Base-by-base conservation (phyloP, 1,140 invertebrate species). In the Alviniconcha marisindica region DNA sequence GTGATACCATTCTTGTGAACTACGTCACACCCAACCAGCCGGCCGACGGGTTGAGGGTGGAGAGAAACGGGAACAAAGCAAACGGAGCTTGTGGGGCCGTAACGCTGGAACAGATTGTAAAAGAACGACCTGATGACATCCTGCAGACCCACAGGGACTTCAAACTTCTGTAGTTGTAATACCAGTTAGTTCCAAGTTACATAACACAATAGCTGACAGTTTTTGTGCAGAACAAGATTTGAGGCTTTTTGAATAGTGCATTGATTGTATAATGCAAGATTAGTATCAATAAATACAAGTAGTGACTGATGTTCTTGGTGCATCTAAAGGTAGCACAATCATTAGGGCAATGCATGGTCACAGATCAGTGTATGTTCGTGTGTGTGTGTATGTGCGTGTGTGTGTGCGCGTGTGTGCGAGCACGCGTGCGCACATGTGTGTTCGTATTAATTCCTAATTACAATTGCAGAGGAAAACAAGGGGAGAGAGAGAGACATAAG, bases 1-100 rank as follows among this genome's bases (percentile, higher is more conserved):
- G 73, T 44, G 84, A 89, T 76, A 83, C 87, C 36, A 82, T 85
- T 38, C 84, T 84, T 2, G 77, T 87, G 14, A 40, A 84, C 33
- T 83, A 85, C 71, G 78, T 82, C 21, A 77, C 82, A 33, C 48
- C 76, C 14, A 33, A 74, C 3, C 28, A 77, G n/a, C 66, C 83
- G 24, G 40, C 73, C 3, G 36, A 81, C 31, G 84, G 86, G 1
- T 63, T 87, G 33, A 63, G 66, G 12, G 83, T 87, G 12, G 77
- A 84, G 5, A 76, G 84, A 66, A 84, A 87, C 60, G 84, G 86
- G 0, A 82, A 81, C 63, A n/a, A 28, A 33, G 81, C 54, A 1
- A 84, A 81, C 51, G 1, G 31, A 1, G 33, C 18, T 51, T 79
- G 77, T 21, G 77, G 77, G 0, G 77, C 36, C 12, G 15, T 40